Evolutionary conservation across 1,140 invertebrate genomes (phyloP), one percentile per base, ranked within the genome.

Genomic region (Drosophila nannoptera): DNA sequence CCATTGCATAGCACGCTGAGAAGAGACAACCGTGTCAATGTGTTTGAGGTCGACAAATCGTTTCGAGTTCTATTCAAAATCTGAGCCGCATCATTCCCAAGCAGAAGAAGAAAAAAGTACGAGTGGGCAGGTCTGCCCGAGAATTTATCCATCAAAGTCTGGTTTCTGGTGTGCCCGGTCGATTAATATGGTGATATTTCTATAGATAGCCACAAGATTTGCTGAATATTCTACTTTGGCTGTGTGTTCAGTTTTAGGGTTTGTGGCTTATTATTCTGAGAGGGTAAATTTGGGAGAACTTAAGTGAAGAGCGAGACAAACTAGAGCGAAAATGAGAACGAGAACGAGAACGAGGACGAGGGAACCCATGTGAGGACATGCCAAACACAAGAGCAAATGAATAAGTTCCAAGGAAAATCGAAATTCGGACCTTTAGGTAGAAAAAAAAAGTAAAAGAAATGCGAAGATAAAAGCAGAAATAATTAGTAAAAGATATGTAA

Each of bases 41-140:
- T 53, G 38, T 45, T 12, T 14, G 32, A 53, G 12, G 40, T 14
- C 12, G 12, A 14, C 6, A 42, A 14, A 35, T 9, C 43, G n/a
- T 53, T 52, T 52, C 45, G 36, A 12, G 12, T 50, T 67, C 33
- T 50, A 46, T 62, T 9, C 31, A 49, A 12, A 66, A 60, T 60
- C 64, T 52, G 38, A 52, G 40, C 22, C 32, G 69, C 60, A 69
- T 45, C 65, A 84, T 73, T 84, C 80, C 80, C 80, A 84, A 84
- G 80, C 80, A 84, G 80, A 84, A 43, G 86, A 83, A 62, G 59
- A 69, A 63, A 43, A 84, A 83, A 62, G 59, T 65, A 63, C 53
- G 54, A 65, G 53, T 60, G 31, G 54, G 46, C 55, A 22, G 59
- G 50, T 46, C 61, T 53, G 72, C 50, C 46, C 56, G 43, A 38